Evolutionary conservation across 2,113 vertebrate genomes (phyloP).

Genomic region (Colius striatus): DNA sequence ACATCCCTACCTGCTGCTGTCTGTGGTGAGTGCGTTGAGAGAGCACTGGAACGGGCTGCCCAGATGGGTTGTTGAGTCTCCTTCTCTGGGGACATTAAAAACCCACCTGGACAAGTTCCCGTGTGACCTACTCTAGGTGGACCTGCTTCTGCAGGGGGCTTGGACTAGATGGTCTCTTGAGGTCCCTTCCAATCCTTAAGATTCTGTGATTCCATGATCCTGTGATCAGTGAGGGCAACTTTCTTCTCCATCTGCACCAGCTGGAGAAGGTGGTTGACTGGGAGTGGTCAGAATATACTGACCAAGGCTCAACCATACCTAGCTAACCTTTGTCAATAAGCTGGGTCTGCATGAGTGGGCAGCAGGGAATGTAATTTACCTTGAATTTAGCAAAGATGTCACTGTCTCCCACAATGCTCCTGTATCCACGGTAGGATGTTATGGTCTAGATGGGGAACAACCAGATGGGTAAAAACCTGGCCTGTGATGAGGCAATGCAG

Average conservation of each 20-base stretch:
- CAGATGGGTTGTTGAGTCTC: no score
- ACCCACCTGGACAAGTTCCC: no score
- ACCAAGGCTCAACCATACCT: background rate
- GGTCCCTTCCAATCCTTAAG: no score
- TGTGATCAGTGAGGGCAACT: no score
- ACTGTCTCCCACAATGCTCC: rapidly evolving
- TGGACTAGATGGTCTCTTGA: no score
- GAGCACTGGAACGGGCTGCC: no score
- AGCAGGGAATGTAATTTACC: background rate
- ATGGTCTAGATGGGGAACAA: background rate
- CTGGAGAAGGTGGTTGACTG: background rate
- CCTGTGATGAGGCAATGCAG: background rate
- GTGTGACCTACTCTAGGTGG: no score
- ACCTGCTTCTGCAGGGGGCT: no score
- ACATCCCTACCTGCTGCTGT: background rate
- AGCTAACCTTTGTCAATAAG: background rate
- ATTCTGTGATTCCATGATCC: no score
- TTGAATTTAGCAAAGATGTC: background rate
- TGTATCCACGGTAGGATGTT: background rate
- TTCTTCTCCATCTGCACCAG: background rate
- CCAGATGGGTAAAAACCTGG: background rate
- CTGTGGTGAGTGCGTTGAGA: no score
- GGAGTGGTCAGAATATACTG: background rate
- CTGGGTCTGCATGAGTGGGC: background rate
- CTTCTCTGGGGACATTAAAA: no score